Evolutionary conservation across 2,797 vertebrate species (phyloP).

Genomic region (Alectoris magna): DNA sequence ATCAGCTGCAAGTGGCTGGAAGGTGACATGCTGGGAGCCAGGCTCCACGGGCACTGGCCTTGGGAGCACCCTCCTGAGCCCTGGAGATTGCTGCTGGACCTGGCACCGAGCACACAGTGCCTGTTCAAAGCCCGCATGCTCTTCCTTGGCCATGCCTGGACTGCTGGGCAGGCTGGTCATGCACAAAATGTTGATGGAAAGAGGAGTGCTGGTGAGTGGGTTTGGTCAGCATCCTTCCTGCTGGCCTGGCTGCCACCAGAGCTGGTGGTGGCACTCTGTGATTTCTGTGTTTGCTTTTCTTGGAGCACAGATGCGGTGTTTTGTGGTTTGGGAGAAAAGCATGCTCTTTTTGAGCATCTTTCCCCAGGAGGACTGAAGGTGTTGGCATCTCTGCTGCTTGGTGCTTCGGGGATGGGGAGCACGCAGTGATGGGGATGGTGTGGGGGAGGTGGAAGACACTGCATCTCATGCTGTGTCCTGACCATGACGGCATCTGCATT

Average conservation of each 20-base stretch:
- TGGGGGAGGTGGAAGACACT: no score
- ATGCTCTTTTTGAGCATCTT: not conserved
- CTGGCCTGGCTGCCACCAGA: not conserved
- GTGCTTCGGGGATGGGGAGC: not conserved
- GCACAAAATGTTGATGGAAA: not conserved
- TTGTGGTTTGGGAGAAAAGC: not conserved
- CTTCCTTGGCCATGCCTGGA: not conserved
- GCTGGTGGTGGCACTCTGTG: not conserved
- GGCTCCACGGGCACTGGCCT: not conserved
- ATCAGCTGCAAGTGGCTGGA: conserved; percentile 13
- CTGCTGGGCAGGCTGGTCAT: not conserved
- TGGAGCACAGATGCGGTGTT: not conserved
- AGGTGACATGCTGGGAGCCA: not conserved
- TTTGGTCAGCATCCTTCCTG: not conserved
- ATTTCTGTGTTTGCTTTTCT: not conserved
- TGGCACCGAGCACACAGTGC: not conserved
- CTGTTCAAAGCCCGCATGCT: not conserved
- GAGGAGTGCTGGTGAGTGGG: not conserved
- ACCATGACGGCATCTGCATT: not conserved
- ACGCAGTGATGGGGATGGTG: not conserved
- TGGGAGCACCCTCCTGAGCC: not conserved
- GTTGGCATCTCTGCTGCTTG: not conserved
- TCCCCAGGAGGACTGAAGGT: not conserved
- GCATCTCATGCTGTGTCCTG: rapidly evolving
- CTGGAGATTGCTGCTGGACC: not conserved